Conservation (phyloP, 2,113 vertebrate species). For the Cryptotis parvus region DNA sequence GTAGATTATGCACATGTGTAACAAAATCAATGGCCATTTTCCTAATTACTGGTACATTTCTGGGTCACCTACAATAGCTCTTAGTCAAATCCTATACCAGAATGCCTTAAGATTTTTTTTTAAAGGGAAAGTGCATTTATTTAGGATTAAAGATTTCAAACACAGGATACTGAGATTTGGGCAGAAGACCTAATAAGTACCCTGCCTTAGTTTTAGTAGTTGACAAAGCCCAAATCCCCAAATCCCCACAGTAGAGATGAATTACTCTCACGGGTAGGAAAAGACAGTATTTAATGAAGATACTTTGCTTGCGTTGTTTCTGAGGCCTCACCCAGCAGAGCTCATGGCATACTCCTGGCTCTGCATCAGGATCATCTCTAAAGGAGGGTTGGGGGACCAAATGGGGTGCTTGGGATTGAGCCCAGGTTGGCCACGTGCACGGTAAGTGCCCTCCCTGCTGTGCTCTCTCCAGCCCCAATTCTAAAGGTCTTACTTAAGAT, state of each 20-base stretch:
- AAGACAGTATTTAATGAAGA: background rate
- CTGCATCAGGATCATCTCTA: no score
- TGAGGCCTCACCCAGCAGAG: no score
- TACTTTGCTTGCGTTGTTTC: no score
- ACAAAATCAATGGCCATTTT: constrained; percentile 53
- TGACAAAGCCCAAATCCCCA: constrained; percentile 25
- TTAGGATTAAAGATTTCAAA: background rate
- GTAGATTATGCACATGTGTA: background rate
- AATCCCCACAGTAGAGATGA: constrained; percentile 21
- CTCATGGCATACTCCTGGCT: no score
- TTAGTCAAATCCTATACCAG: constrained; percentile 50
- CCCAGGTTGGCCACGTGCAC: no score
- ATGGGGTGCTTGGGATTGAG: no score
- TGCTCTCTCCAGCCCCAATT: background rate
- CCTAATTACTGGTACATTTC: constrained; percentile 45
- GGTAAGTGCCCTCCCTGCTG: no score
- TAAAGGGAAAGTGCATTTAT: background rate
- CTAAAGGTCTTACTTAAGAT: constrained; percentile 23
- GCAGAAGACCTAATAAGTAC: background rate
- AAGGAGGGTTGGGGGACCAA: no score
- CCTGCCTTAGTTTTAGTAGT: constrained; percentile 29
- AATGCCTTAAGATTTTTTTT: background rate
- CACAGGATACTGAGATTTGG: background rate
- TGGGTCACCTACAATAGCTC: constrained; percentile 40
- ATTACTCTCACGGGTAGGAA: background rate